These are phyloP conservation scores for Tokudaia tokunoshimensis DNA, from an alignment of 2,797 vertebrate genomes.

Conservation along the genomic window DNA sequence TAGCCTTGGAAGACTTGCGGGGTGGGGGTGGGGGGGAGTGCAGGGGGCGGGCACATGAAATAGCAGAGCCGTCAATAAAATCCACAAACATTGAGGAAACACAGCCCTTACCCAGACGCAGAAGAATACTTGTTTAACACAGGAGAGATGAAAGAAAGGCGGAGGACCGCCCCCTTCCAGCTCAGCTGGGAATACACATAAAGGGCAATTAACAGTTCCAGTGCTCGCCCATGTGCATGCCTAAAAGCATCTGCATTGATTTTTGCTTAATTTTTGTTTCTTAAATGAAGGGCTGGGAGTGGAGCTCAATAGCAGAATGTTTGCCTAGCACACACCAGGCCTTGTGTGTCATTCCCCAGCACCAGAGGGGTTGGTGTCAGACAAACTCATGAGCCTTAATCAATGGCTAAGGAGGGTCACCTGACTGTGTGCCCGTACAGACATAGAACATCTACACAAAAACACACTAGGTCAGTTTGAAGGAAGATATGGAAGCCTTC, in stretches of 20 bases:
- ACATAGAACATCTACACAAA: neutral
- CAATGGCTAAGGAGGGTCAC: neutral
- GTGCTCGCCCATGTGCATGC: fast-evolving
- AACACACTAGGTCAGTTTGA: neutral
- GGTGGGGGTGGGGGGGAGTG: fast-evolving
- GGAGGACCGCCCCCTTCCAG: fast-evolving
- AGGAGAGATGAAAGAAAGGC: neutral
- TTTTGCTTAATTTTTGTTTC: neutral
- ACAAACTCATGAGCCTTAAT: neutral
- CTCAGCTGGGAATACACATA: neutral
- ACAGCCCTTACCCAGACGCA: neutral
- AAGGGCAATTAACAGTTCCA: neutral
- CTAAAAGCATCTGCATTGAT: neutral
- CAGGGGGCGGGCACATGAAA: neutral
- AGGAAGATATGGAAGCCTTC: neutral
- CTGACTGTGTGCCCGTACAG: neutral
- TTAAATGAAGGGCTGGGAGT: neutral
- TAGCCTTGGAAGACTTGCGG: too few species aligned
- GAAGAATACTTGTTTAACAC: neutral
- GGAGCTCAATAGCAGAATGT: neutral
- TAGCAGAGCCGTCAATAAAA: neutral
- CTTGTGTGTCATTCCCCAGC: neutral
- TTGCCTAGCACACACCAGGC: neutral
- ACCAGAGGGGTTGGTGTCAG: neutral
- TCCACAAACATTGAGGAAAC: neutral